Percentiles rank a stretch among this genome's conserved stretches.
Conservation (phyloP, 2,113 vertebrate species). For the Falcunculus frontatus region DNA sequence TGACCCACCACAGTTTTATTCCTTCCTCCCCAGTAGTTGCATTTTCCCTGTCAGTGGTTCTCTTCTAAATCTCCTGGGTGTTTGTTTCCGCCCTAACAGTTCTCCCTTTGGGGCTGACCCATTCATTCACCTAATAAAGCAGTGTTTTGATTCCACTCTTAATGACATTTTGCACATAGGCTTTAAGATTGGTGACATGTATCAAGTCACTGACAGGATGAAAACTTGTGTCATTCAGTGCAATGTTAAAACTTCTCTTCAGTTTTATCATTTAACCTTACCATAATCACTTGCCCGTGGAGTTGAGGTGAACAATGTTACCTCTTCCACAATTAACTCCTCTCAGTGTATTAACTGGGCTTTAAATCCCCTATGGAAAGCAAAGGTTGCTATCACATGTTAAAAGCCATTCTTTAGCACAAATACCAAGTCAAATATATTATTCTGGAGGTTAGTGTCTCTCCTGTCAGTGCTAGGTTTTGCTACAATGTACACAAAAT, state of each 20-base stretch:
- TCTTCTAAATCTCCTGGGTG: not conserved
- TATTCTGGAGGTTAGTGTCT: not conserved
- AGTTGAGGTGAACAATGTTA: not conserved
- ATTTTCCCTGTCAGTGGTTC: not conserved
- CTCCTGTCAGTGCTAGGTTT: not conserved
- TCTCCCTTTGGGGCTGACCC: not conserved
- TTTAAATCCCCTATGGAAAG: not conserved
- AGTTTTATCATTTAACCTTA: not conserved
- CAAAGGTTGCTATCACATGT: not conserved
- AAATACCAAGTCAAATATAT: not conserved
- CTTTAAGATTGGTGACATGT: not conserved
- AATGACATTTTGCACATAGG: not conserved
- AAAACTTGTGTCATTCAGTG: not conserved
- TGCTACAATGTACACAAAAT: not conserved
- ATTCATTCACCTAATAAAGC: not conserved
- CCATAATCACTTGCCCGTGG: fast-evolving
- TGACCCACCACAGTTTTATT: not conserved
- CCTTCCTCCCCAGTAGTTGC: not conserved
- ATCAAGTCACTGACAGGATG: not conserved
- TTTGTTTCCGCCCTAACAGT: not conserved
- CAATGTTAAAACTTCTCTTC: not conserved
- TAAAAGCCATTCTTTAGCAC: not conserved
- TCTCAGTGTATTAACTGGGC: not conserved
- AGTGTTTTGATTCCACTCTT: not conserved
- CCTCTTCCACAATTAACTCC: not conserved